These are phyloP conservation scores for Ormyrus pomaceus DNA, from an alignment of 2,888 invertebrate genomes.

Conservation along the genomic window DNA sequence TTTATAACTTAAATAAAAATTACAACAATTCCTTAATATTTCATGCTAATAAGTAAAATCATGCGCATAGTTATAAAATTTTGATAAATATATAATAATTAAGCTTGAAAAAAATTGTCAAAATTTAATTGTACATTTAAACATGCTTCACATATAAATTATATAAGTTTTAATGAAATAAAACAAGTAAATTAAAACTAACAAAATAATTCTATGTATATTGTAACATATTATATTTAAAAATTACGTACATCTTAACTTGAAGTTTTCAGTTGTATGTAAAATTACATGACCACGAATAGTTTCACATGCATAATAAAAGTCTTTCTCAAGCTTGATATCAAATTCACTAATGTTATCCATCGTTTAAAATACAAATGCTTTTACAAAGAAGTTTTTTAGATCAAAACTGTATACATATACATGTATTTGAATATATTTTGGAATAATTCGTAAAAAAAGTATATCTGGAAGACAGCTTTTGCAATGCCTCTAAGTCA, in stretches of 20 bases:
- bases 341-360: constrained; percentile 88
- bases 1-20: constrained; percentile 10
- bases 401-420: background rate
- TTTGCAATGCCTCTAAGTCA: background rate
- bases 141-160: constrained; percentile 16
- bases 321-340: constrained; percentile 84
- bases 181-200: background rate
- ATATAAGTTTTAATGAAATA: background rate
- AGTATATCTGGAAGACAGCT: constrained; percentile 43
- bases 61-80: background rate
- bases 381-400: constrained; percentile 3
- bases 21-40: background rate
- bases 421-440: background rate
- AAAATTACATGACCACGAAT: constrained; percentile 83
- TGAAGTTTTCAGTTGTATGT: constrained; percentile 85
- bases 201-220: constrained; percentile 1
- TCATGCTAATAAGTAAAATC: constrained; percentile 35
- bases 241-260: constrained; percentile 81
- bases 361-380: constrained; percentile 75
- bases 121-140: too few relatives aligned
- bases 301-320: constrained; percentile 86
- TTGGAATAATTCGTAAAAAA: constrained; percentile 15
- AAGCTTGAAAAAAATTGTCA: constrained; percentile 10
- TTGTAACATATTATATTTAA: constrained; percentile 14
- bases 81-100: constrained; percentile 14